Percentiles rank a stretch among this genome's conserved stretches.
phyloP scores from a whole-genome alignment of 1,140 invertebrate species.

The Calliphora vicina region DNA sequence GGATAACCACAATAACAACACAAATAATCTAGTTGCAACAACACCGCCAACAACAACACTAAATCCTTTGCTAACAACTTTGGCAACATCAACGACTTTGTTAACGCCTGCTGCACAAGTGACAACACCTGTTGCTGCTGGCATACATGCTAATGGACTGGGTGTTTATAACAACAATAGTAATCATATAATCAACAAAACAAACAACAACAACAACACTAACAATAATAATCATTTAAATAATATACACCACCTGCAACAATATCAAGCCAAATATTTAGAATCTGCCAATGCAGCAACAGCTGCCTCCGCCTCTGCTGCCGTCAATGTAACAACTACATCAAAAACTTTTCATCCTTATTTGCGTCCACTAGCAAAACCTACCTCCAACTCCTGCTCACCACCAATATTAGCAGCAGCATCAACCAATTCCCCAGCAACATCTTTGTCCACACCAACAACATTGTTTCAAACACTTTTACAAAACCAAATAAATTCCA shows the following conservation, averaged over 20 bases:
- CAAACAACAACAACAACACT: slow-evolving; percentile 45
- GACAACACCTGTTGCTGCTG: slow-evolving; percentile 58
- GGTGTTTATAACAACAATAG: slow-evolving; percentile 45
- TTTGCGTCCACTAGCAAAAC: slow-evolving; percentile 46
- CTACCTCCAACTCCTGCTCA: neutral
- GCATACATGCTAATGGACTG: slow-evolving; percentile 35
- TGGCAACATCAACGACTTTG: slow-evolving; percentile 36
- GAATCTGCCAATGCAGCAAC: slow-evolving; percentile 44
- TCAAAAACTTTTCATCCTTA: slow-evolving; percentile 60
- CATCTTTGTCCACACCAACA: slow-evolving; percentile 45
- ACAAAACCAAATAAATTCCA: slow-evolving; percentile 61
- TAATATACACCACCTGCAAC: slow-evolving; percentile 51
- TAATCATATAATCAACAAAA: slow-evolving; percentile 38
- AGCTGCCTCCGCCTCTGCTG: neutral
- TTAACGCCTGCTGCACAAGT: slow-evolving; percentile 43
- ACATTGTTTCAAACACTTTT: slow-evolving; percentile 61
- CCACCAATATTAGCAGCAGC: slow-evolving; percentile 40
- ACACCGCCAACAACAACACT: slow-evolving; percentile 31
- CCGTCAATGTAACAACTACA: neutral
- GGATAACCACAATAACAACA: slow-evolving; percentile 39
- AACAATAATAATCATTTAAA: slow-evolving; percentile 57
- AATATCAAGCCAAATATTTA: slow-evolving; percentile 53
- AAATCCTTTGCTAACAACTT: slow-evolving; percentile 29
- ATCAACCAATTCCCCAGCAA: neutral
- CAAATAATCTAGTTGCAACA: neutral